Base-by-base conservation (phyloP, 1,140 invertebrate species). In the Brachionus koreanus region DNA sequence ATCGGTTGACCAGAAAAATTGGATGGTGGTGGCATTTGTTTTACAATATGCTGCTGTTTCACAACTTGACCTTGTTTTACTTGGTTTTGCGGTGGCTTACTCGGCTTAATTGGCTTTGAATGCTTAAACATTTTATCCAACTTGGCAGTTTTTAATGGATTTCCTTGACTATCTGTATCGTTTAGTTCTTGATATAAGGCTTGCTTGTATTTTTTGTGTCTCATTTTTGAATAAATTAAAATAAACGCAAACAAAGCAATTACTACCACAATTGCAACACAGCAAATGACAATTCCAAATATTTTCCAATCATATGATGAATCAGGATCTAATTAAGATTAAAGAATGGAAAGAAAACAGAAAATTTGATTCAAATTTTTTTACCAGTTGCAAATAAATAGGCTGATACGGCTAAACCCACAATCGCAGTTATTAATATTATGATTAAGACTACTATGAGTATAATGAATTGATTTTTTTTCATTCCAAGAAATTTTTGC, bases 221-320 rank as follows among this genome's bases (percentile, higher is more conserved):
- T 74, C 5, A 74, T 46, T 74, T 35, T 74, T 5, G 69, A 46
- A n/a, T 49, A 74, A 12, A 46, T 10, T 12, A 43, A 16, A 25
- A 74, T 25, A 74, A 74, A 74, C 13, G 29, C 12, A 10, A 74
- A 46, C 3, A 74, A 9, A 9, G 19, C 39, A 10, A 74, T 16
- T 16, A 46, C 3, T 4, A 74, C 42, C 19, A 74, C 12, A 46
- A 74, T 46, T 25, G 69, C 69, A 7, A 46, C 69, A 3, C 19
- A 23, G 16, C 19, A 74, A 10, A 74, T 46, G 5, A 74, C 42
- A 35, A 74, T 46, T 23, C 69, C 69, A 46, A 74, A 74, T 74
- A 74, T 74, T 74, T 74, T 74, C 37, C 39, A 43, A 43, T 74
- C 69, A 46, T 46, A 74, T 25, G 69, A 74, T 33, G 39, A n/a